phyloP scores from a whole-genome alignment of 2,113 vertebrate species.

The Trinectes maculatus region DNA sequence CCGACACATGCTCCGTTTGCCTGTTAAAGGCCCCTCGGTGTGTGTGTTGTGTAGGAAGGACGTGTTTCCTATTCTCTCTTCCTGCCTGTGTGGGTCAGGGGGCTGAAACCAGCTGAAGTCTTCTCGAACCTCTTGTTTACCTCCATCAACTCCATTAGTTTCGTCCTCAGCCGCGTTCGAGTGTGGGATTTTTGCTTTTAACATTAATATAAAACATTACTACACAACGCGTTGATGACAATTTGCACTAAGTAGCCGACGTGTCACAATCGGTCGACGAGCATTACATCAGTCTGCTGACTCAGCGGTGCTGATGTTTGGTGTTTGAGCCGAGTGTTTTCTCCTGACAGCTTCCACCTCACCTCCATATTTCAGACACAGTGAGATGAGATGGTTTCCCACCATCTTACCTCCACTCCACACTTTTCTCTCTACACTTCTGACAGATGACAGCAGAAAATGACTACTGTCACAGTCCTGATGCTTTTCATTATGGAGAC shows the following conservation, averaged over 20 bases:
- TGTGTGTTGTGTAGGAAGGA: slow-evolving; percentile 53
- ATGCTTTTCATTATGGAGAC: neutral
- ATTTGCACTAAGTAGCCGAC: neutral
- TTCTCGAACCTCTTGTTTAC: slow-evolving; percentile 19
- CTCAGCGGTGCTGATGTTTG: slow-evolving; percentile 3
- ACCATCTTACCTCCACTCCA: no score
- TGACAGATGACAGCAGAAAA: neutral
- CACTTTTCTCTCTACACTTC: neutral
- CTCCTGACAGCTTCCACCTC: neutral
- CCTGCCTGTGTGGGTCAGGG: slow-evolving; percentile 50
- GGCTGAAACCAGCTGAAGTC: neutral
- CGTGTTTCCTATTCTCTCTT: slow-evolving; percentile 55
- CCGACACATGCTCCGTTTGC: no score
- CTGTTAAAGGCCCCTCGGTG: slow-evolving; percentile 16
- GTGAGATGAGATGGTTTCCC: no score
- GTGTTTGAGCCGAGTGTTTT: neutral
- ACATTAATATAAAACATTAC: no score
- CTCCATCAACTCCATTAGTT: neutral
- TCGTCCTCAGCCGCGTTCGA: neutral
- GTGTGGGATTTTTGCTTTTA: neutral
- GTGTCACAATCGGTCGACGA: neutral
- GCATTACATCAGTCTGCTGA: neutral
- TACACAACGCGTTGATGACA: no score
- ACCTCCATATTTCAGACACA: no score
- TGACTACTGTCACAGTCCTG: neutral